Base-by-base conservation (phyloP, 2,797 vertebrate species). In the Etheostoma nigrum region DNA sequence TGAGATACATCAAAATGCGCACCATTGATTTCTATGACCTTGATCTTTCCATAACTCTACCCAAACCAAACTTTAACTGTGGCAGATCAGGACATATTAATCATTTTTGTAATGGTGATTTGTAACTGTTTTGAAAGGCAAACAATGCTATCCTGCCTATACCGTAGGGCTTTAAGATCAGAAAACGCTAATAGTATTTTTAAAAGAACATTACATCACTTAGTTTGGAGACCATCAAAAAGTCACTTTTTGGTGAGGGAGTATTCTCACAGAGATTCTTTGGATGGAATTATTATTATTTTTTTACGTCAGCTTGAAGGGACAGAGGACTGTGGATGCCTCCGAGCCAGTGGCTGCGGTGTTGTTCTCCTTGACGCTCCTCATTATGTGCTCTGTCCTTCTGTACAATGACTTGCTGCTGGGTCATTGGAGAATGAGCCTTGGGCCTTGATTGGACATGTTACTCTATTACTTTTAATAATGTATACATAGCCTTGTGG, bases 401-500 rank as follows among this genome's bases (percentile, higher is more conserved):
- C 79, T 85, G 89, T 78, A 83, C 93, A 93, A 93, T 93, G 89
- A 90, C 88, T 23, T 23, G 21, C 21, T 84, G 73, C 74, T 53
- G 79, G 70, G 83, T 75, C 30, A n/a, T 82, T 60, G 72, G 86
- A 90, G 94, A 94, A 95, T 92, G 92, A 93, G 88, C 83, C 88
- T 76, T 68, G 74, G 66, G 73, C 84, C 83, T 89, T 87, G 90
- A 90, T 86, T 86, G 82, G 90, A 89, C 79, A 74, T 82, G 89
- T 84, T 87, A 76, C 78, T 87, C 76, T 74, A 89, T 91, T 92
- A 89, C 80, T 84, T 90, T 89, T 92, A 90, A 95, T 93, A 93
- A 93, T 78, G 86, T 87, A 84, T 87, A 83, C 73, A 71, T 69
- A 82, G 84, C 66, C 81, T 70, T 61, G 60, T 54, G 61, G 78